Conservation (phyloP, 2,888 invertebrate genomes). For the Argyresthia goedartella region DNA sequence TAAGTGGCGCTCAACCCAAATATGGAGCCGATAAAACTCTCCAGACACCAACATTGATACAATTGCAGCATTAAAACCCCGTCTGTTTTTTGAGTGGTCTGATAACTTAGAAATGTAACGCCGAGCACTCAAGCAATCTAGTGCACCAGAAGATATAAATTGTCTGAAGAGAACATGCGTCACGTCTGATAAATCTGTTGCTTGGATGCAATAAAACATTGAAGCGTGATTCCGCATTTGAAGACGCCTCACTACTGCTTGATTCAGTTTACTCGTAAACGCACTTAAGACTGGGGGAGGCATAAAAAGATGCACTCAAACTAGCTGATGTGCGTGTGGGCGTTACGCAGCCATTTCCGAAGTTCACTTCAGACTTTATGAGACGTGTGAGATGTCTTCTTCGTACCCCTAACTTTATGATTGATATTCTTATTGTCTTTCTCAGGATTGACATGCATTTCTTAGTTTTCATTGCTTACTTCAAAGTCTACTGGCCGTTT, state of each 20-base stretch:
- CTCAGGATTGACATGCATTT: not conserved
- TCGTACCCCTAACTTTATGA: constrained; percentile 2
- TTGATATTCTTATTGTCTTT: constrained; percentile 2
- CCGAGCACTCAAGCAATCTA: constrained; percentile 8
- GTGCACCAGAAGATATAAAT: constrained; percentile 11
- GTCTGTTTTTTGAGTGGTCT: constrained; percentile 44
- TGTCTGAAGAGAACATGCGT: constrained; percentile 12
- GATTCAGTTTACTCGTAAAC: constrained; percentile 50
- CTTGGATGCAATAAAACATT: constrained; percentile 32
- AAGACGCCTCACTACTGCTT: constrained; percentile 17
- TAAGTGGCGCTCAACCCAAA: constrained; percentile 36
- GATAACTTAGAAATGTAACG: constrained; percentile 25
- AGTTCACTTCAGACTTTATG: constrained; percentile 30
- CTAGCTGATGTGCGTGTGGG: constrained; percentile 53
- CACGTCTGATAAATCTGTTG: constrained; percentile 32
- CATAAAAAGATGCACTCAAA: constrained; percentile 58
- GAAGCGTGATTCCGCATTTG: constrained; percentile 33
- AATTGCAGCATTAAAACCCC: constrained; percentile 12
- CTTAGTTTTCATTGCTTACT: not conserved
- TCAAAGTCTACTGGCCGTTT: not conserved
- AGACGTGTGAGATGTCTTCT: constrained; percentile 12
- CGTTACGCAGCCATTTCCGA: constrained; percentile 25
- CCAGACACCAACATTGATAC: constrained; percentile 9
- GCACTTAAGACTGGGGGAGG: constrained; percentile 55
- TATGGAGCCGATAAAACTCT: constrained; percentile 27